These are phyloP conservation scores for Neelides sp. DNA, from an alignment of 1,140 invertebrate species.

Conservation along the genomic window DNA sequence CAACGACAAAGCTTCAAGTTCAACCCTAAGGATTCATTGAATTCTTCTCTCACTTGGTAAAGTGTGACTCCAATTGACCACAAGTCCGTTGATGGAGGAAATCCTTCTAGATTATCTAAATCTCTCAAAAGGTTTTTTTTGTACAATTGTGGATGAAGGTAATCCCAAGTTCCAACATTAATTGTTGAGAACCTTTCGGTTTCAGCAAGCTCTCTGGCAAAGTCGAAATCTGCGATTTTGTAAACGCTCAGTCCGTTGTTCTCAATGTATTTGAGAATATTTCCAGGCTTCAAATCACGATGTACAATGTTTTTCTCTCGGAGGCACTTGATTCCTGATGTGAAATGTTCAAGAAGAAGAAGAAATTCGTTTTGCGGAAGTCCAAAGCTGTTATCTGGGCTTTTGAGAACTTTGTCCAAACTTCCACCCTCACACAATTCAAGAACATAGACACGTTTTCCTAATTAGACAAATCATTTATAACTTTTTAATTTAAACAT, in stretches of 20 bases:
- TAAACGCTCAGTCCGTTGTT: conserved; percentile 86
- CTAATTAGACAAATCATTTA: conserved; percentile 17
- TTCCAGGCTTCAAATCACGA: conserved; percentile 91
- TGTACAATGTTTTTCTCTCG: conserved; percentile 87
- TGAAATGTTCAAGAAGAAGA: conserved; percentile 72
- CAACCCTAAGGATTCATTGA: too few relatives aligned
- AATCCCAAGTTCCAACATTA: conserved; percentile 95
- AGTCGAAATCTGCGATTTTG: conserved; percentile 94
- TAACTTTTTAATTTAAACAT: background rate
- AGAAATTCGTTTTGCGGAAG: conserved; percentile 83
- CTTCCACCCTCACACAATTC: conserved; percentile 87
- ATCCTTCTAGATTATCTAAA: conserved; percentile 49
- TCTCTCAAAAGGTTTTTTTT: conserved; percentile 44
- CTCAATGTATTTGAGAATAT: conserved; percentile 92
- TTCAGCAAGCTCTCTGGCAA: conserved; percentile 82
- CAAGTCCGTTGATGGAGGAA: conserved; percentile 66
- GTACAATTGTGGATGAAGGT: conserved; percentile 93
- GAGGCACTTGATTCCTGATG: conserved; percentile 88
- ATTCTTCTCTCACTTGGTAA: too few relatives aligned
- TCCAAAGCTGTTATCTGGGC: conserved; percentile 88
- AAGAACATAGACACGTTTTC: conserved; percentile 88
- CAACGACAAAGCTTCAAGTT: too few relatives aligned
- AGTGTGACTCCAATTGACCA: conserved; percentile 96
- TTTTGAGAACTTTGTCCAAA: conserved; percentile 84
- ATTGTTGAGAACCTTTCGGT: conserved; percentile 90